Evolutionary conservation across 2,888 invertebrate genomes (phyloP).

Genomic region (Yponomeuta malinellus): DNA sequence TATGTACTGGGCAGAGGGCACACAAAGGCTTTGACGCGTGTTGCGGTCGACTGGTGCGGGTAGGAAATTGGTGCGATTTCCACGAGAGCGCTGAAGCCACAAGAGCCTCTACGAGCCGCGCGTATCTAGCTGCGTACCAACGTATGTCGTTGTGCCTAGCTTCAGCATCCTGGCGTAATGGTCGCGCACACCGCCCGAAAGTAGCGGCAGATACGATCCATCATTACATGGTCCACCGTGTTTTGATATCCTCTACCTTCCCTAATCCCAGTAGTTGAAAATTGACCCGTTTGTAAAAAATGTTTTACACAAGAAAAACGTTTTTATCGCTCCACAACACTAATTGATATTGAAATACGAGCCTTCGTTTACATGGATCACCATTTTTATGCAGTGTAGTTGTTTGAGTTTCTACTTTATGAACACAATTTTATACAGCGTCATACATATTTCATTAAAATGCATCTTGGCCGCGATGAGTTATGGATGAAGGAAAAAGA

Average conservation of each 20-base stretch:
- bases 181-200: background rate
- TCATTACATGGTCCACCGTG: too few species aligned
- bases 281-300: too few species aligned
- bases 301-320: background rate
- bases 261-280: too few species aligned
- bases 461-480: constrained; percentile 27
- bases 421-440: constrained; percentile 15
- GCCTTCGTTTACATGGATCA: background rate
- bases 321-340: too few species aligned
- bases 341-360: background rate
- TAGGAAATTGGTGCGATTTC: constrained; percentile 65
- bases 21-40: constrained; percentile 69
- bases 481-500: constrained; percentile 19
- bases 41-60: constrained; percentile 62
- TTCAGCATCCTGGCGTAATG: background rate
- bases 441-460: constrained; percentile 30
- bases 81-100: constrained; percentile 30
- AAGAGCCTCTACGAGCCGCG: constrained; percentile 8
- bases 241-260: too few species aligned
- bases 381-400: background rate
- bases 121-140: background rate
- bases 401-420: constrained; percentile 15
- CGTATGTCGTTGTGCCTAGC: background rate
- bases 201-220: too few species aligned
- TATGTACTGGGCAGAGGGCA: constrained; percentile 39